Conservation (phyloP, 2,113 vertebrate species). For the Hippocampus comes region DNA sequence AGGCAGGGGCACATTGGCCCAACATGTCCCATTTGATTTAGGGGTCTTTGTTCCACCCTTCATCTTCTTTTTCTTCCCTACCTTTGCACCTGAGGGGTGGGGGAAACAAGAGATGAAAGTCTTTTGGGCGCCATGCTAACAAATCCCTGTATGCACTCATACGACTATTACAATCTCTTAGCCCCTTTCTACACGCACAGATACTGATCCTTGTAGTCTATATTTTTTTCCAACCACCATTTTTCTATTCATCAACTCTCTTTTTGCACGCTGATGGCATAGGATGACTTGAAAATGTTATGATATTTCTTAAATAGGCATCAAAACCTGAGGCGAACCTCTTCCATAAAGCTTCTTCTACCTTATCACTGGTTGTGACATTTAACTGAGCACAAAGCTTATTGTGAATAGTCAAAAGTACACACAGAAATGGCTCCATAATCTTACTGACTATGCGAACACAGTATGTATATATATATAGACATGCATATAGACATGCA, state of each 20-base stretch:
- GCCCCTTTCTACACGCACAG: background rate
- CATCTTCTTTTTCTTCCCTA: conserved; percentile 93
- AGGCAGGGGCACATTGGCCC: conserved; percentile 91
- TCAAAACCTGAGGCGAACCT: conserved; percentile 42
- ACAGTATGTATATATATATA: background rate
- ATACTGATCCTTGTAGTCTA: conserved; percentile 19
- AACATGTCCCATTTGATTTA: conserved; percentile 89
- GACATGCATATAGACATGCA: conserved; percentile 1
- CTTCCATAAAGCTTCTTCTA: conserved; percentile 28
- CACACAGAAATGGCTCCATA: conserved; percentile 24
- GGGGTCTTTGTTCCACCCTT: conserved; percentile 86
- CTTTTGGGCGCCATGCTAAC: background rate
- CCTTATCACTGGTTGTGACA: conserved; percentile 56
- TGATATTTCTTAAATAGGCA: conserved; percentile 60
- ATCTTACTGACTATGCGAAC: conserved; percentile 46
- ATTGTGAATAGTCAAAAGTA: conserved; percentile 21
- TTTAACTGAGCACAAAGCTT: conserved; percentile 43
- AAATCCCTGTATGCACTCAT: conserved; percentile 1
- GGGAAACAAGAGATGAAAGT: conserved; percentile 16
- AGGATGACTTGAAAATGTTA: conserved; percentile 47
- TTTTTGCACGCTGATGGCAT: conserved; percentile 40
- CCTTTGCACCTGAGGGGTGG: conserved; percentile 82
- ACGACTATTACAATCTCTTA: background rate
- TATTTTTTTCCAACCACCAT: conserved; percentile 27
- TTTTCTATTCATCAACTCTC: conserved; percentile 33